Base-by-base conservation (phyloP, 1,140 invertebrate genomes). In the Uloborus diversus region DNA sequence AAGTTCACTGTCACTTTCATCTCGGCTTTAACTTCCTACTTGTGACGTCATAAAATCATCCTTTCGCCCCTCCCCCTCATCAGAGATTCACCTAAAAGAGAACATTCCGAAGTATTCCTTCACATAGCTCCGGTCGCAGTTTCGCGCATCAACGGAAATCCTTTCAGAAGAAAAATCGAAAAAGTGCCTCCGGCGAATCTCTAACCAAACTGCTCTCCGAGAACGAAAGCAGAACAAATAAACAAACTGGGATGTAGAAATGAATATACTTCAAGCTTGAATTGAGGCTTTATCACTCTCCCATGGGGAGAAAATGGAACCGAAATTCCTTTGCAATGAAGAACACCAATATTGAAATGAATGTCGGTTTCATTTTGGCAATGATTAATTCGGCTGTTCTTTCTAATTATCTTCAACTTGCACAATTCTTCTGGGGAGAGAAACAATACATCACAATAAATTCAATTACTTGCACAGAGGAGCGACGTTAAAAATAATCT, bases 1-100 rank as follows among this genome's bases (percentile, higher is more conserved):
- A 99, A 99, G 88, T 96, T 96, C 85, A 99, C 96, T 79, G 96
- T 98, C 87, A 99, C 97, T 91, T 99, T 99, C 96, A 99, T 98
- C 82, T 42, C 57, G 23, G 25, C 20, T 23, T 17, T 28, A 51
- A 59, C 69, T 71, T 62, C 70, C 57, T 73, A 62, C 69, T 30
- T 30, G 25, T 78, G 73, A 78, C 73, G 73, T 78, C 73, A 78
- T 42, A 64, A 47, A 69, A 62, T 62, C 70, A 73, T 73, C n/a
- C 57, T 37, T 73, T 28, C 2, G 37, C 35, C 57, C 70, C 70
- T 49, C 59, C 70, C 56, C 70, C 42, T 32, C 49, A 42, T 59
- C 37, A 25, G 27, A 49, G 32, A 71, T 69, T 51, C 66, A 33
- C 47, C 25, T 28, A 25, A 69, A 25, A 51, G 11, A 23, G 30